A percentile compares a stretch with the other conserved stretches of the same genome.
phyloP scores from a whole-genome alignment of 2,113 vertebrate genomes.

The Rhinogobius similis region DNA sequence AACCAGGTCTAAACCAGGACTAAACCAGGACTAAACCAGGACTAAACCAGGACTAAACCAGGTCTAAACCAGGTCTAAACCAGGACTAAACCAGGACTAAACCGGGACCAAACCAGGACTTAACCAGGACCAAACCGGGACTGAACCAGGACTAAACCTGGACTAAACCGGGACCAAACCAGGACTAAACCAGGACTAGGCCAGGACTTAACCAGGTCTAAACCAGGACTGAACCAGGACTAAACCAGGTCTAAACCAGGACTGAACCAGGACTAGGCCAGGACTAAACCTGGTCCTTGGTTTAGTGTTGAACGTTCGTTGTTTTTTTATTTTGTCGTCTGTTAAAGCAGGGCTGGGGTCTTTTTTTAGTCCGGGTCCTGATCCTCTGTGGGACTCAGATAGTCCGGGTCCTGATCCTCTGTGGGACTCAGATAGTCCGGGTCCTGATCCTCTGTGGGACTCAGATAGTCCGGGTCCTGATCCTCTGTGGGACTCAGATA shows the following conservation, averaged over 20 bases:
- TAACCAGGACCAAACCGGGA: background rate
- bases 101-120: background rate
- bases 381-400: too few species aligned
- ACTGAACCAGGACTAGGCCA: background rate
- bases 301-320: too few species aligned
- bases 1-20: background rate
- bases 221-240: background rate
- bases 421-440: too few species aligned
- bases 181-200: background rate
- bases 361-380: too few species aligned
- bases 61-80: background rate
- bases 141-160: background rate
- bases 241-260: background rate
- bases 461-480: too few species aligned
- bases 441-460: too few species aligned
- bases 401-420: too few species aligned
- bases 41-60: background rate
- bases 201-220: background rate
- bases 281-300: background rate
- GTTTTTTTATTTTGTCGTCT: too few species aligned
- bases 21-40: background rate
- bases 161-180: background rate
- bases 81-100: background rate
- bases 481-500: too few species aligned
- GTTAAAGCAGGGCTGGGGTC: too few species aligned